These are phyloP conservation scores for Tonatia bakeri DNA, from an alignment of 2,113 vertebrate species.

Conservation along the genomic window DNA sequence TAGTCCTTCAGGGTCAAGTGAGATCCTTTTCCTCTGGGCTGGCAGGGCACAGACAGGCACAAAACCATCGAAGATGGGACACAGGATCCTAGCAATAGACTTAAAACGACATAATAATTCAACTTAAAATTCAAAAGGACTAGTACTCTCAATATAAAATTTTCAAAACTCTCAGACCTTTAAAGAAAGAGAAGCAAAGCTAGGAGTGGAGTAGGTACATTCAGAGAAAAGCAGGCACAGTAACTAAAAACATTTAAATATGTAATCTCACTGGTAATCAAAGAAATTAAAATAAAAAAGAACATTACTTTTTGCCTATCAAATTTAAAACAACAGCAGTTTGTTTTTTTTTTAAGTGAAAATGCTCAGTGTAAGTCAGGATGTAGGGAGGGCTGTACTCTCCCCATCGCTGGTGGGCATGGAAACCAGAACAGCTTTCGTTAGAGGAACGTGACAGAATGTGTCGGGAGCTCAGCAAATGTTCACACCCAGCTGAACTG, in stretches of 20 bases:
- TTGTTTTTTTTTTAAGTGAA: background rate
- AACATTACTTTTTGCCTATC: background rate
- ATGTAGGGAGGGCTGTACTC: background rate
- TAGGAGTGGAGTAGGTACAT: background rate
- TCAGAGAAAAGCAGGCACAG: background rate
- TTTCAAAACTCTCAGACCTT: background rate
- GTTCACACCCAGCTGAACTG: constrained; percentile 26
- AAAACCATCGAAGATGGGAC: background rate
- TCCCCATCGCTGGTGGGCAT: background rate
- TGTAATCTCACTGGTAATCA: background rate
- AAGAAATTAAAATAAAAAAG: background rate
- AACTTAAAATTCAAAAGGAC: background rate
- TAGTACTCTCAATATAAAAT: background rate
- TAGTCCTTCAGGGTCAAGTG: background rate
- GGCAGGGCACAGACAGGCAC: background rate
- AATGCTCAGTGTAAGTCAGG: background rate
- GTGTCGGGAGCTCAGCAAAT: constrained; percentile 31
- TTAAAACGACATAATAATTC: background rate
- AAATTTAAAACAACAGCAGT: background rate
- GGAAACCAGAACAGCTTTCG: constrained; percentile 28
- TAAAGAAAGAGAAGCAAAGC: constrained; percentile 23
- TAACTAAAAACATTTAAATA: background rate
- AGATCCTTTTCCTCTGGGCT: background rate
- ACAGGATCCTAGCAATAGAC: background rate
- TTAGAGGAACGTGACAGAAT: background rate